phyloP scores from a whole-genome alignment of 2,113 vertebrate species.

The Semnornis frantzii region DNA sequence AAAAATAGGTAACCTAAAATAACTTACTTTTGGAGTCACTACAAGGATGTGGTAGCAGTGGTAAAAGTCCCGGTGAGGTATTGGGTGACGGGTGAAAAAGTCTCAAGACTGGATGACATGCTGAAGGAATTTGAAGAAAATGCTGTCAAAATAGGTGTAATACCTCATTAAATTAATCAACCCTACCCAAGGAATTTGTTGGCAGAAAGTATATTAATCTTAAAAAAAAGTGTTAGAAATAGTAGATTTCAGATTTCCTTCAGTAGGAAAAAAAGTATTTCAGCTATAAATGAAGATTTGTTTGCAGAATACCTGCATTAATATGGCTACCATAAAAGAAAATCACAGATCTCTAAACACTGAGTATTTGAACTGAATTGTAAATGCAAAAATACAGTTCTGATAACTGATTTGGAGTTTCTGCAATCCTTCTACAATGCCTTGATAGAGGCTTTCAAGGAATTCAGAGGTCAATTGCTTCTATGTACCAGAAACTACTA shows the following conservation, averaged over 20 bases:
- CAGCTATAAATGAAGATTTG: conserved; percentile 11
- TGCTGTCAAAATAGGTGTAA: conserved; percentile 60
- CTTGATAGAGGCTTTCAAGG: conserved; percentile 28
- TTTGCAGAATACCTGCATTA: conserved; percentile 9
- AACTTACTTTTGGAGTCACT: not conserved
- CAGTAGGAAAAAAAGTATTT: not conserved
- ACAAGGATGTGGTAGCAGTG: not conserved
- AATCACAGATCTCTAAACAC: not conserved
- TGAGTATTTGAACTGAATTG: not conserved
- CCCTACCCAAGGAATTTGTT: not conserved
- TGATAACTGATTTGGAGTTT: conserved; percentile 38
- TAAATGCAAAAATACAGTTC: not conserved
- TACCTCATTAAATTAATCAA: conserved; percentile 64
- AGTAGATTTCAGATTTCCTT: not conserved
- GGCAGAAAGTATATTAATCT: conserved; percentile 14
- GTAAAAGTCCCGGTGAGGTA: conserved; percentile 30
- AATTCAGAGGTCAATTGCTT: conserved; percentile 3
- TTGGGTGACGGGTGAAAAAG: conserved; percentile 11
- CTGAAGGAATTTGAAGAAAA: conserved; percentile 38
- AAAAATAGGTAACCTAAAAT: conserved; percentile 42
- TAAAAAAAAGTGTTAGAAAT: not conserved
- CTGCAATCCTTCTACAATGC: not conserved
- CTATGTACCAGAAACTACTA: not conserved
- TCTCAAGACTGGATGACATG: conserved; percentile 29
- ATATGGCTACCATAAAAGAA: not conserved